Conservation (phyloP, 2,113 vertebrate species). For the Gymnogyps californianus region DNA sequence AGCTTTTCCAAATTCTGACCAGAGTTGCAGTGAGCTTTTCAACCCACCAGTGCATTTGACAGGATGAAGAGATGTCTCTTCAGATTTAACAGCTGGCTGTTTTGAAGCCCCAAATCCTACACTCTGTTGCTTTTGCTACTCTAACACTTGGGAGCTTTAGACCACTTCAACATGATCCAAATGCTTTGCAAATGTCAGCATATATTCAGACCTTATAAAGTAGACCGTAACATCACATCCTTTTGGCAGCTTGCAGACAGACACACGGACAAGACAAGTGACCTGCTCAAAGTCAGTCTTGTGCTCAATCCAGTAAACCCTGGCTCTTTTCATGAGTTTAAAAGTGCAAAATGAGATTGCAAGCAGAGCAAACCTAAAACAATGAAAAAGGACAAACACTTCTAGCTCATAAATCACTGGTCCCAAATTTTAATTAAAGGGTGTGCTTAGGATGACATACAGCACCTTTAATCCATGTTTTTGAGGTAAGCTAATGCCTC, state of each 20-base stretch:
- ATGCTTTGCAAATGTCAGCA: background rate
- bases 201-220: background rate
- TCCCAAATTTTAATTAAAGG: background rate
- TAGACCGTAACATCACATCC: background rate
- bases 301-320: background rate
- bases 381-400: background rate
- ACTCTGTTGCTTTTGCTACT: background rate
- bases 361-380: background rate
- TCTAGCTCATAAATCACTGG: background rate
- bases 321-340: background rate
- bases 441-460: background rate
- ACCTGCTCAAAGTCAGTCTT: background rate
- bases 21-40: conserved; percentile 67
- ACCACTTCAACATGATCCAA: background rate
- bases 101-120: background rate
- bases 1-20: conserved; percentile 48
- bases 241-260: conserved; percentile 6
- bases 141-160: background rate
- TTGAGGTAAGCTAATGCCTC: background rate
- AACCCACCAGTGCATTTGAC: conserved; percentile 17
- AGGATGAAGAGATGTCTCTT: background rate
- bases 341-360: background rate
- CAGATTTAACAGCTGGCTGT: background rate
- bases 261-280: background rate
- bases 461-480: background rate